These are phyloP conservation scores for Machimus rusticus DNA, from an alignment of 2,888 invertebrate species.

Conservation along the genomic window DNA sequence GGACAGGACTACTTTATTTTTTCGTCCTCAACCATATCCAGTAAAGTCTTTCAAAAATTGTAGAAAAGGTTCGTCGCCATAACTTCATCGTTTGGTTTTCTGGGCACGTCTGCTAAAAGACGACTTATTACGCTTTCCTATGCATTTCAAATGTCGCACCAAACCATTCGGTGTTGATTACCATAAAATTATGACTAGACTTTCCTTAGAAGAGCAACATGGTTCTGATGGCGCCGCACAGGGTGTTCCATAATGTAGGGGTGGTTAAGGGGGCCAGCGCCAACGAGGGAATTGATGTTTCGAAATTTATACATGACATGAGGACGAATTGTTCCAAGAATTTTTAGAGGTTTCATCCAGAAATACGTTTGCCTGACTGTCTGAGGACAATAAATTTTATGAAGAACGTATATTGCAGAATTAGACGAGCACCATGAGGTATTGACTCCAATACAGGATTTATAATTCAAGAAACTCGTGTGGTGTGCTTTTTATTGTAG, in stretches of 20 bases:
- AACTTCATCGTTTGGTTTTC: conserved; percentile 7
- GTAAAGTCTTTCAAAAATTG: not conserved
- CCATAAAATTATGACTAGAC: not conserved
- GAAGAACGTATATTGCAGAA: not conserved
- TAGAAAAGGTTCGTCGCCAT: not conserved
- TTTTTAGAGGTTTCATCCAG: not conserved
- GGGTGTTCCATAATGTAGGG: not conserved
- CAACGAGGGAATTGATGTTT: not conserved
- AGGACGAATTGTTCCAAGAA: not conserved
- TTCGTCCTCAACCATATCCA: not conserved
- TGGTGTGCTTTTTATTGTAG: no score
- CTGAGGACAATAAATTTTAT: not conserved
- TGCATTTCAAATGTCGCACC: conserved; percentile 16
- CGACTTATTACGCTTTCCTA: conserved; percentile 25
- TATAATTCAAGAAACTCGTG: not conserved
- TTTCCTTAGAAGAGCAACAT: not conserved
- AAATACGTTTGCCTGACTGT: not conserved
- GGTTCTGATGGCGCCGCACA: not conserved
- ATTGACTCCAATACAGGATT: not conserved
- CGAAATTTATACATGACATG: not conserved
- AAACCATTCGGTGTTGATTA: conserved; percentile 8
- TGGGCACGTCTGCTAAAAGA: conserved; percentile 8
- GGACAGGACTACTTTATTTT: not conserved
- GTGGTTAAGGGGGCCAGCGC: not conserved
- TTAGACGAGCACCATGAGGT: not conserved